Base-by-base conservation (phyloP, 2,888 invertebrate species). In the Nymphalis urticae region DNA sequence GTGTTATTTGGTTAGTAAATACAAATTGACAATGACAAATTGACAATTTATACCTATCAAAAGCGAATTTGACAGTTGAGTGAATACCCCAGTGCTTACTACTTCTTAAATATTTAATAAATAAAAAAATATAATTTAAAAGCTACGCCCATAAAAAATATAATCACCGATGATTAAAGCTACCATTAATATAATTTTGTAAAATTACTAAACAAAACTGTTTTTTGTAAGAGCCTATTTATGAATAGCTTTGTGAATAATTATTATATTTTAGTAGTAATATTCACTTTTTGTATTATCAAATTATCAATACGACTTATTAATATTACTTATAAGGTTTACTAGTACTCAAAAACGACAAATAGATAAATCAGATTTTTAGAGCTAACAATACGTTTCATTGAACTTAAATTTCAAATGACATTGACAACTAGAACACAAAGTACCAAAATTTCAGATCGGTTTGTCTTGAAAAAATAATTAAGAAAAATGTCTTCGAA, bases 401-500 rank as follows among this genome's bases (percentile, higher is more conserved):
- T 13, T 42, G 10, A 36, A 42, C 42, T 42, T 13, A 13, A 42
- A 42, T 13, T 42, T 17, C 16, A 8, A 56, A 54, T 54, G 54
- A 56, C 32, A 56, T 32, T 56, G 32, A 56, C 54, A 32, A 27
- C 27, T 56, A 2, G 13, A 42, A 10, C 17, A 32, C 17, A 21
- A 9, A 8, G 54, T 32, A 32, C 32, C 17, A 8, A 56, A 27
- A 2, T 32, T 6, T 0, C 1, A 2, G 17, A 32, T 27, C 7
- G 13, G 17, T 0, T 42, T 13, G 13, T 2, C 36, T 36, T 13
- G 27, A 32, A 17, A 6, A 16, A 32, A 24, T 17, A 56, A 32
- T 32, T 32, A 53, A 24, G 19, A 69, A 81, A 80, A 76, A 91
- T 90, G 90, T 85, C 79, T 72, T 82, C 89, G 13, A 81, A 88